Percentiles rank a stretch among this genome's conserved stretches.
phyloP scores from a whole-genome alignment of 2,888 invertebrate species.

The Pilophorus perplexus region DNA sequence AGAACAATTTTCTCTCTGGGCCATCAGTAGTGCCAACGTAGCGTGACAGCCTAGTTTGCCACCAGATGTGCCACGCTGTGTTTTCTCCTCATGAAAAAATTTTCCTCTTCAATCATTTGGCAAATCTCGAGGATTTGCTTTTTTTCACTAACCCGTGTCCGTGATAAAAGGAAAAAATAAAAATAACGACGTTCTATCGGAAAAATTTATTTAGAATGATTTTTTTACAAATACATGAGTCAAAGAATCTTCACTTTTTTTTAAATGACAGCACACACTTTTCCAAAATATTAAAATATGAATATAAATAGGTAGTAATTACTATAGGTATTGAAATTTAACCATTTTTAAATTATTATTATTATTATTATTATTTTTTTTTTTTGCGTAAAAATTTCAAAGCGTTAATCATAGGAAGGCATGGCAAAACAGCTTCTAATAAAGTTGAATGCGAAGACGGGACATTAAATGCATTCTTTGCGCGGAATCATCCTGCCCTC shows the following conservation, averaged over 20 bases:
- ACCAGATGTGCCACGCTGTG: too few relatives aligned
- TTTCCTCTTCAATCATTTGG: too few relatives aligned
- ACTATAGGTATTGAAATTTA: constrained; percentile 16
- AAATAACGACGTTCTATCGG: constrained; percentile 1
- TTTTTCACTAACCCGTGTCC: too few relatives aligned
- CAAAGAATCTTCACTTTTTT: neutral
- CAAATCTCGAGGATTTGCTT: too few relatives aligned
- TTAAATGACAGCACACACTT: constrained; percentile 20
- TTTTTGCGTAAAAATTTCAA: constrained; percentile 12
- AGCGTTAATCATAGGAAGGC: constrained; percentile 30
- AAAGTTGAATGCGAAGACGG: constrained; percentile 13
- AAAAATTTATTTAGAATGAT: constrained; percentile 16
- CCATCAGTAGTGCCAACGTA: too few relatives aligned
- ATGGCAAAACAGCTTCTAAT: constrained; percentile 19
- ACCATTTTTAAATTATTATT: constrained; percentile 2
- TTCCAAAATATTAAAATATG: constrained; percentile 15
- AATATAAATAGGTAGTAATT: too few relatives aligned
- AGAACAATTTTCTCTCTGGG: too few relatives aligned
- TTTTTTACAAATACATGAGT: constrained; percentile 19
- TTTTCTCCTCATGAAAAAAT: too few relatives aligned
- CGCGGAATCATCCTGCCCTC: too few relatives aligned
- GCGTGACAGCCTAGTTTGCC: too few relatives aligned
- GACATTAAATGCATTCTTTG: constrained; percentile 28
- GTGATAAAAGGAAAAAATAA: constrained; percentile 6
- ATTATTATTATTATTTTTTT: too few relatives aligned